These are phyloP conservation scores for Phengaris alcon DNA, from an alignment of 2,888 invertebrate species.

Conservation along the genomic window DNA sequence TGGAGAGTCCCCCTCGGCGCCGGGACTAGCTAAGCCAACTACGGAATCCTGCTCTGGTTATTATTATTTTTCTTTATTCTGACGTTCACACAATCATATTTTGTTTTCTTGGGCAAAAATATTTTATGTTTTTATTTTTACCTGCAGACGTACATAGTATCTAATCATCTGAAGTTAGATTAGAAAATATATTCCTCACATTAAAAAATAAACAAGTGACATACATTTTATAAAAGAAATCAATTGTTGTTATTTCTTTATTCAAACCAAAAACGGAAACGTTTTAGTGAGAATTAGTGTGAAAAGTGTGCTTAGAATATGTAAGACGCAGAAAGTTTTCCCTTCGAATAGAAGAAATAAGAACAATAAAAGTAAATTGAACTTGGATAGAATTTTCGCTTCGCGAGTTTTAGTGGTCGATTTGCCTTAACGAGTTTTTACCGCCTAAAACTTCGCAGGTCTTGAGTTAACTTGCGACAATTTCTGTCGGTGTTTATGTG, in stretches of 20 bases:
- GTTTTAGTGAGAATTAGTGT: conserved; percentile 58
- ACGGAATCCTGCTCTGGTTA: too few relatives aligned
- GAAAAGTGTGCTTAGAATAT: conserved; percentile 66
- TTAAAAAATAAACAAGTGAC: background rate
- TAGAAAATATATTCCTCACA: too few relatives aligned
- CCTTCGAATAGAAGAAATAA: conserved; percentile 64
- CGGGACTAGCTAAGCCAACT: too few relatives aligned
- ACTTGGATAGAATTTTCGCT: conserved; percentile 77
- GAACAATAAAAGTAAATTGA: conserved; percentile 78
- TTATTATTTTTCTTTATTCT: too few relatives aligned
- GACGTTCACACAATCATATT: too few relatives aligned
- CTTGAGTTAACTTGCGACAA: conserved; percentile 44
- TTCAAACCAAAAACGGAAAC: conserved; percentile 51
- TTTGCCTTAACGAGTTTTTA: conserved; percentile 77
- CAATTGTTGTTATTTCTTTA: background rate
- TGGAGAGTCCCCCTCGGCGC: too few relatives aligned
- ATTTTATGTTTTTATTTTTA: background rate
- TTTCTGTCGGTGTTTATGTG: conserved; percentile 29
- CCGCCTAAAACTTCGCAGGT: conserved; percentile 71
- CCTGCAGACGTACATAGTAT: background rate
- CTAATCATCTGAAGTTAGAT: too few relatives aligned
- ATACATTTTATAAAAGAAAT: background rate
- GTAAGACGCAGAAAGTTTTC: conserved; percentile 61
- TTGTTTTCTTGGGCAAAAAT: too few relatives aligned
- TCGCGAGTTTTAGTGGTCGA: conserved; percentile 76